Percentiles rank a stretch among this genome's conserved stretches.
Conservation (phyloP, 1,140 invertebrate genomes). For the Diachasmimorpha longicaudata region DNA sequence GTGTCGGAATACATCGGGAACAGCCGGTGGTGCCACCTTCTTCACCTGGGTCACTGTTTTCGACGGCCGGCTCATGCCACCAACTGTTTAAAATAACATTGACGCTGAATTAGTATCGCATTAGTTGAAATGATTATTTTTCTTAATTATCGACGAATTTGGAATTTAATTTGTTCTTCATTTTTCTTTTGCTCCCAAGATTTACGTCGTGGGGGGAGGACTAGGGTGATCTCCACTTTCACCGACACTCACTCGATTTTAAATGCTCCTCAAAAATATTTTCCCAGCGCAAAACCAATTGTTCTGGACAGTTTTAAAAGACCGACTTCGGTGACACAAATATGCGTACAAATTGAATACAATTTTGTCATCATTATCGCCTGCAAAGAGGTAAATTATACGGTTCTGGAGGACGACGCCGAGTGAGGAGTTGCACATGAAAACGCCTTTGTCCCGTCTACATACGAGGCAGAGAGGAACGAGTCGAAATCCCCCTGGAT, state of each 20-base stretch:
- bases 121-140: neutral
- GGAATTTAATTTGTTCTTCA: too few species aligned
- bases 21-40: conserved; percentile 82
- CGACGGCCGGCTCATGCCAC: conserved; percentile 80
- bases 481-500: conserved; percentile 19
- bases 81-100: conserved; percentile 67
- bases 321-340: conserved; percentile 8
- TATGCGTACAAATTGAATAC: conserved; percentile 22
- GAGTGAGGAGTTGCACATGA: neutral
- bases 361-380: conserved; percentile 15
- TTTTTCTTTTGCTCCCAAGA: too few species aligned
- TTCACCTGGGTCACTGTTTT: conserved; percentile 78
- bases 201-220: neutral
- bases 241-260: neutral
- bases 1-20: conserved; percentile 78
- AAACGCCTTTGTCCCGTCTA: conserved; percentile 22
- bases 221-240: neutral
- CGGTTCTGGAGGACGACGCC: neutral
- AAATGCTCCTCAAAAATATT: neutral
- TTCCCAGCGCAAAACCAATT: neutral
- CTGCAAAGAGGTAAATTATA: conserved; percentile 11
- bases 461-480: conserved; percentile 10
- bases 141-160: too few species aligned
- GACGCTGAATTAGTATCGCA: neutral
- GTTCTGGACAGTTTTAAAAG: neutral